Conservation (phyloP, 1,140 invertebrate species). For the Bombyx mandarina region DNA sequence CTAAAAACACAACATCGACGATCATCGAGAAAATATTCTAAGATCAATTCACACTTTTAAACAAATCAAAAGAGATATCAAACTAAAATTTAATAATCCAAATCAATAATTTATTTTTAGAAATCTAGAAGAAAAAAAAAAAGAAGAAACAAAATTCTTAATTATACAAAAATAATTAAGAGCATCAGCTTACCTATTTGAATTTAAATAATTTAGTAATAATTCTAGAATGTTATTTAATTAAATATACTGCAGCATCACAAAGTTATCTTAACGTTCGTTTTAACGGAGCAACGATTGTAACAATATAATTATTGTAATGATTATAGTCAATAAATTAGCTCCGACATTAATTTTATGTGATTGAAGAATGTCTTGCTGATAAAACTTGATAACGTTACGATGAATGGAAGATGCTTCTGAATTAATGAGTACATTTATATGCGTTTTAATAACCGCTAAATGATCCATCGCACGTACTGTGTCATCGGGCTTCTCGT, state of each 20-base stretch:
- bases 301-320: constrained; percentile 64
- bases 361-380: constrained; percentile 45
- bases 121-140: background rate
- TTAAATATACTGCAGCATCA: background rate
- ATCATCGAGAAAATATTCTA: no score
- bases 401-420: background rate
- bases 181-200: background rate
- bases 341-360: constrained; percentile 38
- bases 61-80: background rate
- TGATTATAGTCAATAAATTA: constrained; percentile 46
- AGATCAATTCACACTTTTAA: background rate
- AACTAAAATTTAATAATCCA: background rate
- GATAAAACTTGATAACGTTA: constrained; percentile 20
- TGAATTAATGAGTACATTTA: no score
- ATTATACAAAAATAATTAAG: constrained; percentile 1
- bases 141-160: background rate
- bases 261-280: constrained; percentile 54
- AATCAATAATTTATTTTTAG: background rate
- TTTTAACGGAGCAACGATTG: constrained; percentile 57
- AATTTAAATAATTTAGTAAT: background rate
- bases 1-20: no score
- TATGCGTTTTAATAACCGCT: no score
- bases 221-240: constrained; percentile 4
- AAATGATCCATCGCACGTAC: no score
- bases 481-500: no score